Evolutionary conservation across 2,113 vertebrate genomes (phyloP).

Genomic region (Peromyscus californicus): DNA sequence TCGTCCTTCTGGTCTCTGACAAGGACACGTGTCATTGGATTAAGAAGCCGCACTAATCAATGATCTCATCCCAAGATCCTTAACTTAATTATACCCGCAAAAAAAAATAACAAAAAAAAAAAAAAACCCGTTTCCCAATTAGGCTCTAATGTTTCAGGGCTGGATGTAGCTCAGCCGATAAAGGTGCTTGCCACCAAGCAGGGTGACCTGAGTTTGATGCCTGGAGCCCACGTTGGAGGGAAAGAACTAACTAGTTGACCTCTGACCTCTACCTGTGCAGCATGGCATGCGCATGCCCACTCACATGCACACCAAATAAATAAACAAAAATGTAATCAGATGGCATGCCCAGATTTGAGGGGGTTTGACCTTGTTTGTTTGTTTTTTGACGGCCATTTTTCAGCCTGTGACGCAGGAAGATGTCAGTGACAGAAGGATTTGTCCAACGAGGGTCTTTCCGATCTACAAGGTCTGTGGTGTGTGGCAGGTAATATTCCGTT

Average conservation of each 20-base stretch:
- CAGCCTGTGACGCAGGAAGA: neutral
- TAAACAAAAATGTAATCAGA: neutral
- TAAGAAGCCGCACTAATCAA: neutral
- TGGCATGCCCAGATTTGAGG: neutral
- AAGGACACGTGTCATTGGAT: neutral
- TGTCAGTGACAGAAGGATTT: neutral
- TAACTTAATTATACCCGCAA: neutral
- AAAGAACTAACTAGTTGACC: neutral
- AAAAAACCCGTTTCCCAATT: neutral
- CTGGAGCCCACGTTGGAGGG: neutral
- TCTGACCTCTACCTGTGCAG: neutral
- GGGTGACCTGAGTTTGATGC: neutral
- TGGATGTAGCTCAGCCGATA: neutral
- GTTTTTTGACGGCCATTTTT: neutral
- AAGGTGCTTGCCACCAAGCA: too few relatives aligned
- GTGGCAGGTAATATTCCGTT: neutral
- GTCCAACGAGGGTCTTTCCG: neutral
- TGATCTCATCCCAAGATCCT: neutral
- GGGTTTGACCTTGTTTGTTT: neutral
- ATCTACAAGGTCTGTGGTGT: neutral
- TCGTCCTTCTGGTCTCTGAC: neutral
- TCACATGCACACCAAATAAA: neutral
- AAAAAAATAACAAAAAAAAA: too few relatives aligned
- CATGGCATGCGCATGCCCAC: neutral
- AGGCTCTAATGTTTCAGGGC: neutral